These are phyloP conservation scores for Drosophila imparisetae DNA, from an alignment of 2,888 invertebrate genomes.

Conservation along the genomic window DNA sequence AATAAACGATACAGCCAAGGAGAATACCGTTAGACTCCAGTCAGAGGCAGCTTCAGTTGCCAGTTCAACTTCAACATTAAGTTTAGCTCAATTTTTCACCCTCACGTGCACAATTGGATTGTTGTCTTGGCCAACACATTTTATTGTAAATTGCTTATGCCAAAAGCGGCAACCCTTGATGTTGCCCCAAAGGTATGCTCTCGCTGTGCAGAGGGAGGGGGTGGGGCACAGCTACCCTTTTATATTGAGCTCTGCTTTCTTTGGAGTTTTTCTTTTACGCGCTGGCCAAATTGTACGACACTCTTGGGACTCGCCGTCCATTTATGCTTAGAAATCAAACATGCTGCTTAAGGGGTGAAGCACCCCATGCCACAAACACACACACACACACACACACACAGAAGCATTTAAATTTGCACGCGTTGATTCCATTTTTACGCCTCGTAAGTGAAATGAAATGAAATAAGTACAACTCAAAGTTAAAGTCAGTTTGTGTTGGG, in stretches of 20 bases:
- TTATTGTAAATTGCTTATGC: slow-evolving; percentile 79
- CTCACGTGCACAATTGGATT: slow-evolving; percentile 45
- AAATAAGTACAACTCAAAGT: slow-evolving; percentile 49
- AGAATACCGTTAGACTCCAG: neutral
- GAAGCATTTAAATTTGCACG: slow-evolving; percentile 41
- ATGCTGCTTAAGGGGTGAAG: slow-evolving; percentile 62
- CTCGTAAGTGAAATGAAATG: slow-evolving; percentile 77
- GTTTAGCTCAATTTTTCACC: slow-evolving; percentile 9
- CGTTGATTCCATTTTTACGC: slow-evolving; percentile 76
- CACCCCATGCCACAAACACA: slow-evolving; percentile 28
- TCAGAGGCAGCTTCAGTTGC: neutral
- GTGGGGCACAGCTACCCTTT: slow-evolving; percentile 15
- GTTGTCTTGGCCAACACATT: slow-evolving; percentile 64
- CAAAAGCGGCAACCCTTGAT: slow-evolving; percentile 52
- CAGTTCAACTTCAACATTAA: neutral
- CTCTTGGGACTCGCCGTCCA: slow-evolving; percentile 60
- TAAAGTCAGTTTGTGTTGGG: slow-evolving; percentile 1
- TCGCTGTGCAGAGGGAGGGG: neutral
- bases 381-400: slow-evolving; percentile 12
- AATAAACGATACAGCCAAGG: slow-evolving; percentile 68
- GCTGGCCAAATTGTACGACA: slow-evolving; percentile 72
- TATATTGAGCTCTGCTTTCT: slow-evolving; percentile 51
- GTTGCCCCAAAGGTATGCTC: slow-evolving; percentile 62
- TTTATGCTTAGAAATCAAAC: slow-evolving; percentile 71
- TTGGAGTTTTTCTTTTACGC: slow-evolving; percentile 21